phyloP scores from a whole-genome alignment of 2,113 vertebrate species.

The human (Homo sapiens) region DNA sequence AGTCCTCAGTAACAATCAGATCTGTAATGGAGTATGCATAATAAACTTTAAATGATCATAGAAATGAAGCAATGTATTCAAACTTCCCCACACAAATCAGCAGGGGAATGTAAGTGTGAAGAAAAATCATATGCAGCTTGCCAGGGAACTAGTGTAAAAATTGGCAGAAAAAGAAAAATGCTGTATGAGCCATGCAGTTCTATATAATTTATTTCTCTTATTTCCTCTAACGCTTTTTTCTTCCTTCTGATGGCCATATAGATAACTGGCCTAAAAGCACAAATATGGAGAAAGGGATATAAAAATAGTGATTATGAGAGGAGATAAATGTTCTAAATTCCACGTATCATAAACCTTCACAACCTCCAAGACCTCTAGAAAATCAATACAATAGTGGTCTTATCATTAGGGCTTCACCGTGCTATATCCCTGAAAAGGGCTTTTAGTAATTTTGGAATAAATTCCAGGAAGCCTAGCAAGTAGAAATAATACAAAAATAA shows the following conservation, averaged over 20 bases:
- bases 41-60: not conserved
- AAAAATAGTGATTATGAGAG: slow-evolving; percentile 13
- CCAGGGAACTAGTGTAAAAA: not conserved
- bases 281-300: not conserved
- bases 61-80: not conserved
- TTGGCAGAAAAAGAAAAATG: not conserved
- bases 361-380: not conserved
- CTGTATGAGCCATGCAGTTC: not conserved
- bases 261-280: not conserved
- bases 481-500: not conserved
- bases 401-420: not conserved
- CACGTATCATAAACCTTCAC: not conserved
- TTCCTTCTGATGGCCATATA: not conserved
- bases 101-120: not conserved
- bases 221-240: not conserved
- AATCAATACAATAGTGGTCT: not conserved
- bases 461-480: not conserved
- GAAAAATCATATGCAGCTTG: not conserved
- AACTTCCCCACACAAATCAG: not conserved
- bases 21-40: not conserved
- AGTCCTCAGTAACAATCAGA: not conserved
- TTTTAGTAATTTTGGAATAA: not conserved
- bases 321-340: slow-evolving; percentile 6
- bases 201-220: not conserved
- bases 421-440: not conserved